Conservation (phyloP, 2,888 invertebrate genomes). For the Hesperia comma region DNA sequence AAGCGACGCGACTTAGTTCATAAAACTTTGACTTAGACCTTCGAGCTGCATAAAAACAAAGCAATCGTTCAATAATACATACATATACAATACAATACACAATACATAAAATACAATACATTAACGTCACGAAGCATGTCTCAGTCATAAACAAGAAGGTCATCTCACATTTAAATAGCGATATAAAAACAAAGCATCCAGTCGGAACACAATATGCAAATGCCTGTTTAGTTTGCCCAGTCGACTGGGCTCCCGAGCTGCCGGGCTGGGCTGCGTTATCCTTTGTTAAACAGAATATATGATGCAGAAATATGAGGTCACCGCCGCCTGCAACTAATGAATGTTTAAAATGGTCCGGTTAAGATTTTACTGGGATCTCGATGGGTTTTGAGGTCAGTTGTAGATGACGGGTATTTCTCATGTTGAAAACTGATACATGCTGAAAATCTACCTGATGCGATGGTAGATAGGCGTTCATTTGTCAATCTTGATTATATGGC, state of each 20-base stretch:
- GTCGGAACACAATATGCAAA: slow-evolving; percentile 6
- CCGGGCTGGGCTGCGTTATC: background rate
- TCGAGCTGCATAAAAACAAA: no score
- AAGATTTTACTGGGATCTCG: background rate
- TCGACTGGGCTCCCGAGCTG: background rate
- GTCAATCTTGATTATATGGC: no score
- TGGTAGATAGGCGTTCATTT: no score
- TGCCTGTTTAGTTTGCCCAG: slow-evolving; percentile 13
- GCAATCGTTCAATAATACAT: no score
- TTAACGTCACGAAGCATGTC: no score
- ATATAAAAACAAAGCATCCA: background rate
- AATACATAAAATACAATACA: no score
- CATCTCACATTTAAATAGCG: background rate
- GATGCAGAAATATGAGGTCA: slow-evolving; percentile 11
- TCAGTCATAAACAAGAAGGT: background rate
- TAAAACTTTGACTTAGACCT: no score
- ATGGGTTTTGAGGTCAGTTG: background rate
- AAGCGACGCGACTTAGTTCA: no score
- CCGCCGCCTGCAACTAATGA: background rate
- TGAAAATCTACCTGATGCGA: no score
- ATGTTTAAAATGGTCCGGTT: background rate
- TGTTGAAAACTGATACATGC: no score
- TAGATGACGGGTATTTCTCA: no score
- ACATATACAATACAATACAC: no score
- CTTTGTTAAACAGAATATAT: slow-evolving; percentile 9